Conservation (phyloP, 2,113 vertebrate species). For the Megaceryle maxima region DNA sequence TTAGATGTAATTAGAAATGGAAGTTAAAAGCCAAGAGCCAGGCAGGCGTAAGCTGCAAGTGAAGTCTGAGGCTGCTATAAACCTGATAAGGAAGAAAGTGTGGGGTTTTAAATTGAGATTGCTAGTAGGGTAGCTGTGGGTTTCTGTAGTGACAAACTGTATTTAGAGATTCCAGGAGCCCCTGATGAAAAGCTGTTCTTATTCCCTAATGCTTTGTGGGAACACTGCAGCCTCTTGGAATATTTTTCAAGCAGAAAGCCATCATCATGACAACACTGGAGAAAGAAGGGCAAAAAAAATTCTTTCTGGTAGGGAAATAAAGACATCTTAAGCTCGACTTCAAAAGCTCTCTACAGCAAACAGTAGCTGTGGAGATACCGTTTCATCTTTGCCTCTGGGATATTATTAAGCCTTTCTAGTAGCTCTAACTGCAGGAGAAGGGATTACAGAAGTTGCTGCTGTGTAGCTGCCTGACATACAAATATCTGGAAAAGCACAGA, state of each 20-base stretch:
- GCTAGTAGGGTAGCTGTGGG: slow-evolving; percentile 21
- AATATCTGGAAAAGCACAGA: slow-evolving; percentile 77
- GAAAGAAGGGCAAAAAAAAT: slow-evolving; percentile 64
- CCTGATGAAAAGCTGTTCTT: slow-evolving; percentile 74
- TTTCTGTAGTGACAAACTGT: slow-evolving; percentile 73
- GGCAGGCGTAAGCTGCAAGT: neutral
- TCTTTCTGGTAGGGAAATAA: slow-evolving; percentile 90
- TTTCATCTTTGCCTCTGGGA: slow-evolving; percentile 99
- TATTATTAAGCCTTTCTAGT: slow-evolving; percentile 96
- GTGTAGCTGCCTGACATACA: slow-evolving; percentile 82
- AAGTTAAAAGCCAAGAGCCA: slow-evolving; percentile 48
- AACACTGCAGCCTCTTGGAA: slow-evolving; percentile 67
- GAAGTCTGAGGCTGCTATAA: slow-evolving; percentile 1
- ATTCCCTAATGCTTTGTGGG: slow-evolving; percentile 74
- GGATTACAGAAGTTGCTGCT: slow-evolving; percentile 87
- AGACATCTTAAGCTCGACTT: slow-evolving; percentile 97
- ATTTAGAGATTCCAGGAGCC: slow-evolving; percentile 61
- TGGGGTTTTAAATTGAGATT: slow-evolving; percentile 62
- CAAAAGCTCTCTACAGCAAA: slow-evolving; percentile 96
- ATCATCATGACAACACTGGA: slow-evolving; percentile 77
- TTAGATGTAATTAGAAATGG: slow-evolving; percentile 63
- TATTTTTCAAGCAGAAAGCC: slow-evolving; percentile 79
- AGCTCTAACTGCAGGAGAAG: slow-evolving; percentile 86
- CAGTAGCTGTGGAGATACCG: slow-evolving; percentile 89
- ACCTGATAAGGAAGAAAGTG: slow-evolving; percentile 55